phyloP scores from a whole-genome alignment of 2,797 vertebrate species.

The Tokudaia tokunoshimensis region DNA sequence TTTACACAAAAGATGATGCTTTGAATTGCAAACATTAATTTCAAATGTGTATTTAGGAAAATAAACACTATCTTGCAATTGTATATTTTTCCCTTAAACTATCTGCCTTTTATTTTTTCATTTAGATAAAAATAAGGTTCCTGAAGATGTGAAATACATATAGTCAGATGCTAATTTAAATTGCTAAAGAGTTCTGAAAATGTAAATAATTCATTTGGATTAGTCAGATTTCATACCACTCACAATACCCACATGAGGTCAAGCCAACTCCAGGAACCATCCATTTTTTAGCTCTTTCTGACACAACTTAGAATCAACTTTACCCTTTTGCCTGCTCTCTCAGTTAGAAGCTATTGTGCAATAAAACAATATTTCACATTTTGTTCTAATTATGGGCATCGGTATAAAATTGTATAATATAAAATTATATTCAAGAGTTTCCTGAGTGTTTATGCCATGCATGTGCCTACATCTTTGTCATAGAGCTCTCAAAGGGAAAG shows the following conservation, averaged over 20 bases:
- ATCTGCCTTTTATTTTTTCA: conserved; percentile 32
- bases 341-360: conserved; percentile 53
- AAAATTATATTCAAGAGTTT: conserved; percentile 15
- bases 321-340: conserved; percentile 57
- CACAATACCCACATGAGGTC: conserved; percentile 40
- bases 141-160: not conserved
- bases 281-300: conserved; percentile 39
- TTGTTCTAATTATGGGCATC: conserved; percentile 63
- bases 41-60: not conserved
- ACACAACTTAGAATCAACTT: conserved; percentile 18
- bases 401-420: conserved; percentile 59
- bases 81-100: not conserved
- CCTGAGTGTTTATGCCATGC: not conserved
- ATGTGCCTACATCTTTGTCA: conserved; percentile 44
- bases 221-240: not conserved
- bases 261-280: not conserved
- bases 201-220: conserved; percentile 67
- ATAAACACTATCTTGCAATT: not conserved
- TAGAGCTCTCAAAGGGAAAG: not conserved
- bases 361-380: conserved; percentile 36
- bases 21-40: not conserved
- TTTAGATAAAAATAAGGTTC: conserved; percentile 58
- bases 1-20: not conserved
- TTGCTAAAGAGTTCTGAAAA: conserved; percentile 58
- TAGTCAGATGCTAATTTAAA: conserved; percentile 63